Percentiles rank a stretch among this genome's conserved stretches.
Conservation (phyloP, 92 coral and sea anemone genomes). For the Anthopleura xanthogrammica region DNA sequence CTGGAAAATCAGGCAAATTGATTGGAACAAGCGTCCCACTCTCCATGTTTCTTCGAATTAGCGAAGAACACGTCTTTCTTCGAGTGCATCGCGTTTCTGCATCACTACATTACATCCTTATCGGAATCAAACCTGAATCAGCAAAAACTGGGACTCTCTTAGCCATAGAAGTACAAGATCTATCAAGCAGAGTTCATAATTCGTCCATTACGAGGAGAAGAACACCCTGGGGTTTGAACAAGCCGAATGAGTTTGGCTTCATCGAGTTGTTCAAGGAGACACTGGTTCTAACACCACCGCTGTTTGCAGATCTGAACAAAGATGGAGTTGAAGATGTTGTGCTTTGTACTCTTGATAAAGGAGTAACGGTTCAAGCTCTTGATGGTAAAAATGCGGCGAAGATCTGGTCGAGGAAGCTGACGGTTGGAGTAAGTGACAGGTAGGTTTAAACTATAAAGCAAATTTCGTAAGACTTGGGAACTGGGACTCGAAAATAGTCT, state of each 20-base stretch:
- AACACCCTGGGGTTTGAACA: slow-evolving; percentile 56
- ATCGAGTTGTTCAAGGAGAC: slow-evolving; percentile 39
- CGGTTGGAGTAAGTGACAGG: slow-evolving; percentile 27
- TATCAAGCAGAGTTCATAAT: slow-evolving; percentile 30
- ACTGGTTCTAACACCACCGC: slow-evolving; percentile 42
- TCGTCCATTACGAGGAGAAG: not conserved
- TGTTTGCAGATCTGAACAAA: slow-evolving; percentile 58
- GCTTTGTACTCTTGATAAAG: slow-evolving; percentile 33
- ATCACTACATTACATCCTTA: slow-evolving; percentile 49
- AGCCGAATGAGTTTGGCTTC: slow-evolving; percentile 63
- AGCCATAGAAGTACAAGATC: slow-evolving; percentile 59
- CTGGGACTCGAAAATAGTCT: too few relatives aligned
- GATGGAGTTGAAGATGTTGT: slow-evolving; percentile 69
- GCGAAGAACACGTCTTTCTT: slow-evolving; percentile 21
- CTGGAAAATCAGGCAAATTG: slow-evolving; percentile 63
- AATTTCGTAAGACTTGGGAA: not conserved
- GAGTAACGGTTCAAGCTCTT: slow-evolving; percentile 56
- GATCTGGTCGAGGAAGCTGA: slow-evolving; percentile 56
- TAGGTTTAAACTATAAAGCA: not conserved
- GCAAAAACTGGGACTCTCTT: slow-evolving; percentile 40
- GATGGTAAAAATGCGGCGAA: slow-evolving; percentile 55
- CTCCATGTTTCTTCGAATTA: not conserved
- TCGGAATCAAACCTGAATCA: slow-evolving; percentile 36
- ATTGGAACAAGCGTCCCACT: slow-evolving; percentile 51
- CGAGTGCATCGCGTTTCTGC: slow-evolving; percentile 34